Evolutionary conservation across 35 echinoderm and acorn worm genomes (phyloP), one percentile per base, ranked within the genome.

Genomic region (Holothuria glaberrima): DNA sequence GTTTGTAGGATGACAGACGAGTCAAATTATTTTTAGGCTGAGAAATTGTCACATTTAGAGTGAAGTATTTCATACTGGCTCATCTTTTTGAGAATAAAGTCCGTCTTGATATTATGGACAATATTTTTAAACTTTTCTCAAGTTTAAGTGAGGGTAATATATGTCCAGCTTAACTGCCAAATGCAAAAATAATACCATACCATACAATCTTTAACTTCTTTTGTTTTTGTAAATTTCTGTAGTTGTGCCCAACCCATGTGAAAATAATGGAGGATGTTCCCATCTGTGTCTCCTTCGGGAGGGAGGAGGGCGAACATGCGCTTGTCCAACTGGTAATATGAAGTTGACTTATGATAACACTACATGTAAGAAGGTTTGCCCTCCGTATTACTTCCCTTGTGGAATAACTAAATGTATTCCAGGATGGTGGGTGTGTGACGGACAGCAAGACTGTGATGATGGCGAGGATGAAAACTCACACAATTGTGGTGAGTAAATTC

Each of bases 401-500:
- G 64, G 10, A 9, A 71, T 24, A 7, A 41, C 21, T 26, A 36
- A 58, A 14, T 93, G 91, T 22, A 81, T 93, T 18, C 74, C 86
- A 5, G 28, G 17, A 6, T 81, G 70, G 25, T 93, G 86, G 91
- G 26, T 38, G 12, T 93, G 91, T 59, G 86, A 93, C 68, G 34
- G 66, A 18, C 70, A 93, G 41, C 86, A 82, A 21, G 91, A 93
- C 63, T 93, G 91, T 26, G 76, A 65, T 50, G 91, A 93, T 59
- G 69, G 59, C 41, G 65, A 58, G 1, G 91, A 93, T 30, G 91
- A 93, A 60, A 26, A 70, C 90, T 13, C 25, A 16, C 71, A 19
- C n/a, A 30, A 29, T 50, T 97, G 95, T 56, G 86, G 95, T 97
- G 69, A 97, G 95, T n/a, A n/a, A n/a, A n/a, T n/a, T n/a, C n/a